Conservation (phyloP, 1,140 invertebrate species). For the Formica exsecta region DNA sequence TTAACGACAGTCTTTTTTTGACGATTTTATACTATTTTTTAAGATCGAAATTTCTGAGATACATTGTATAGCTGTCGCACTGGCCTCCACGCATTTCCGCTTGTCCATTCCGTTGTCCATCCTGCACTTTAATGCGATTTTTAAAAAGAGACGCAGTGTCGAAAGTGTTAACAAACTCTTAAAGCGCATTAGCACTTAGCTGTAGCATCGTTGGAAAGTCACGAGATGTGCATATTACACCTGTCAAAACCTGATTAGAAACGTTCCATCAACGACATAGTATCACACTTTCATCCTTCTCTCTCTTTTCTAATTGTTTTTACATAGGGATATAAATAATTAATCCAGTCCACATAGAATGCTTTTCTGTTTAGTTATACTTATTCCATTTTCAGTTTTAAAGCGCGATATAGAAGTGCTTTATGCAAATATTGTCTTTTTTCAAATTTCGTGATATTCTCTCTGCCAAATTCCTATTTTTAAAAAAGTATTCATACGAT, state of each 20-base stretch:
- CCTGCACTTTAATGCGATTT: conserved; percentile 48
- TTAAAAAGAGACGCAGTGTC: neutral
- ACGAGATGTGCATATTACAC: conserved; percentile 21
- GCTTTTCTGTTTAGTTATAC: neutral
- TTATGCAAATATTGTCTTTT: neutral
- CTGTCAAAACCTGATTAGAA: conserved; percentile 25
- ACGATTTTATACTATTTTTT: neutral
- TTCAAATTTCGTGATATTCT: neutral
- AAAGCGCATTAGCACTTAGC: neutral
- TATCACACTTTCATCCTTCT: conserved; percentile 6
- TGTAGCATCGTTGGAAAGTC: conserved; percentile 35
- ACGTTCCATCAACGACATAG: neutral
- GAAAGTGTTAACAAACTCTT: conserved; percentile 32
- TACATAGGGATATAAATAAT: neutral
- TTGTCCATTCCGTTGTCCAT: conserved; percentile 46
- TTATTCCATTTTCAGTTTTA: neutral
- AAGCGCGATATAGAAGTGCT: neutral
- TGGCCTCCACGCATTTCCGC: conserved; percentile 47
- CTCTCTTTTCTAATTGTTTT: neutral
- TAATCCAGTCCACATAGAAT: neutral
- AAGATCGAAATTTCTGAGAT: neutral
- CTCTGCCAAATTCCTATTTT: neutral
- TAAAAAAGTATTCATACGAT: too few species aligned
- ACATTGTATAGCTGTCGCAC: conserved; percentile 1
- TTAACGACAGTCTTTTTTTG: neutral